These are phyloP conservation scores for Polymixis lichenea DNA, from an alignment of 2,888 invertebrate genomes.

Conservation along the genomic window DNA sequence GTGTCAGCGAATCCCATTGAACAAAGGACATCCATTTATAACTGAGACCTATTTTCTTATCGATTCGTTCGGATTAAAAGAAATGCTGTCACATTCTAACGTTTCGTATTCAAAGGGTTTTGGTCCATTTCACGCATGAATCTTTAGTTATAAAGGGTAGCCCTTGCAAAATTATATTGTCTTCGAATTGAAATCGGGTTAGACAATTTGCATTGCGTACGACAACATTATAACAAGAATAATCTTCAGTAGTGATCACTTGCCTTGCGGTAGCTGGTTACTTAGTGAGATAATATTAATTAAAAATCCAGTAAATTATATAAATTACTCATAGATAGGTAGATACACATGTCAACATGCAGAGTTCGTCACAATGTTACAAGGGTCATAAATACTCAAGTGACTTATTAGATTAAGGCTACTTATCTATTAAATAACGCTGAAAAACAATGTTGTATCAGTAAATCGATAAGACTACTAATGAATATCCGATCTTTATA, in stretches of 20 bases:
- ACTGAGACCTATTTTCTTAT: constrained; percentile 41
- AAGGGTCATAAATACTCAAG: constrained; percentile 63
- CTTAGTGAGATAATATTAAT: constrained; percentile 2
- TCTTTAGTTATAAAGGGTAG: constrained; percentile 45
- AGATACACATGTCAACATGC: constrained; percentile 32
- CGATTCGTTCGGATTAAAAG: constrained; percentile 24
- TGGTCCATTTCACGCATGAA: constrained; percentile 29
- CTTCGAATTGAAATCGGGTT: constrained; percentile 45
- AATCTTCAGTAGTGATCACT: constrained; percentile 32
- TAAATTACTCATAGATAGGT: constrained; percentile 29
- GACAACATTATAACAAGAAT: constrained; percentile 29
- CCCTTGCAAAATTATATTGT: constrained; percentile 27
- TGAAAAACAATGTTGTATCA: constrained; percentile 80
- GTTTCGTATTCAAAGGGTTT: constrained; percentile 36
- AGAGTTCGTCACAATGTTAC: constrained; percentile 47
- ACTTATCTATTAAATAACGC: constrained; percentile 77
- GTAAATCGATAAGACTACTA: constrained; percentile 73
- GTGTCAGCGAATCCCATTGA: constrained; percentile 50
- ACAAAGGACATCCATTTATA: constrained; percentile 50
- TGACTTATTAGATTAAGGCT: constrained; percentile 66
- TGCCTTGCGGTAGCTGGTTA: constrained; percentile 41
- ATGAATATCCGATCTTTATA: constrained; percentile 64
- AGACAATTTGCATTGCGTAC: constrained; percentile 45
- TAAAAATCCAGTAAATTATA: constrained; percentile 13
- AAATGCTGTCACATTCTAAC: constrained; percentile 27